Conservation (phyloP, 2,113 vertebrate genomes). For the Labrus mixtus region DNA sequence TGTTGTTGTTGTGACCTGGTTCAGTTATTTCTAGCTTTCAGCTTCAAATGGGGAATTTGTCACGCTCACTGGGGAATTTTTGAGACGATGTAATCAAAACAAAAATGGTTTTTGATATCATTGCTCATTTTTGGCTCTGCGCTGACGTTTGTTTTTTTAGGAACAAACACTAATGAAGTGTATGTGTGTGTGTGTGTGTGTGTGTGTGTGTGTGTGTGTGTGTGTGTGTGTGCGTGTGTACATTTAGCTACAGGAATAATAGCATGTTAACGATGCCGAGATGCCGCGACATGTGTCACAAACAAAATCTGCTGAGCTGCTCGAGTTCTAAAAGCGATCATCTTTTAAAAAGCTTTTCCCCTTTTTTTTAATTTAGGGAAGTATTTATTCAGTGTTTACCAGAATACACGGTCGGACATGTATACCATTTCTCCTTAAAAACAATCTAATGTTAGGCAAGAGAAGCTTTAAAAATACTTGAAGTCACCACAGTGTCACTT, state of each 20-base stretch:
- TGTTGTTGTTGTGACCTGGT: background rate
- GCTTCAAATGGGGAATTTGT: conserved; percentile 58
- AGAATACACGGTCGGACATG: conserved; percentile 3
- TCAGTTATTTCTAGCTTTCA: conserved; percentile 33
- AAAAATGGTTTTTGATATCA: conserved; percentile 18
- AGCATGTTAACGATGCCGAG: background rate
- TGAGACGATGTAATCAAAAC: conserved; percentile 33
- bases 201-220: too few relatives aligned
- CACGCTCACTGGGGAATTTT: conserved; percentile 53
- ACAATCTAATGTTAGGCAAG: conserved; percentile 31
- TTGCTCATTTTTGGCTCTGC: background rate
- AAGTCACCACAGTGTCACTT: background rate
- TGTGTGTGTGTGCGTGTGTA: too few relatives aligned
- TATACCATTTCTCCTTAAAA: conserved; percentile 10
- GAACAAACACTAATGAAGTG: background rate
- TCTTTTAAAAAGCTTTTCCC: conserved; percentile 11
- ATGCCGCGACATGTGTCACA: background rate
- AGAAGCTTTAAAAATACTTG: conserved; percentile 8
- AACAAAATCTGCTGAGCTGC: conserved; percentile 1
- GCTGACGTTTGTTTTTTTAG: conserved; percentile 1
- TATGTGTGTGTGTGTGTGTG: too few relatives aligned
- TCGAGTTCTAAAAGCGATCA: conserved; percentile 23
- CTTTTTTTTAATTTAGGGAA: conserved; percentile 18
- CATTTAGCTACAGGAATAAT: too few relatives aligned
- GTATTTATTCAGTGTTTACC: conserved; percentile 42